Evolutionary conservation across 2,888 invertebrate species (phyloP).

Genomic region (Muscina levida): DNA sequence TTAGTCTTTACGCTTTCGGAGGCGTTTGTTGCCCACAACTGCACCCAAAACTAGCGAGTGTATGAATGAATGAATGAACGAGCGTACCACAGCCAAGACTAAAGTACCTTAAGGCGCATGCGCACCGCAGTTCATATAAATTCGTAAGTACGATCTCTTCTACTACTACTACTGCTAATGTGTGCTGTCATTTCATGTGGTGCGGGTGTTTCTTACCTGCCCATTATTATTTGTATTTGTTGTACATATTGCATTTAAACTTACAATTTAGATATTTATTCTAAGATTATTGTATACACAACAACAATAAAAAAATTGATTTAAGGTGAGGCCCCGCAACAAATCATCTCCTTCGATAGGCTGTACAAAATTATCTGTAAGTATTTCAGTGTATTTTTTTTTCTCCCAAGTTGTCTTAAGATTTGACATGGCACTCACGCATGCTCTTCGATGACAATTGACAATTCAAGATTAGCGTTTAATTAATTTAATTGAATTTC

Average conservation of each 20-base stretch:
- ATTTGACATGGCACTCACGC: conserved; percentile 7
- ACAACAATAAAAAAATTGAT: conserved; percentile 62
- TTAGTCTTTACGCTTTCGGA: conserved; percentile 22
- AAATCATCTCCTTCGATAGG: conserved; percentile 1
- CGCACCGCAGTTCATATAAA: not conserved
- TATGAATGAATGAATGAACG: conserved; percentile 15
- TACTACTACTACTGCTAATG: not conserved
- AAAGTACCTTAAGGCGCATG: conserved; percentile 13
- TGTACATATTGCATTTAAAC: conserved; percentile 17
- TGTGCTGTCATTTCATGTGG: conserved; percentile 27
- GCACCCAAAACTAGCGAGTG: conserved; percentile 54
- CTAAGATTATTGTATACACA: conserved; percentile 52
- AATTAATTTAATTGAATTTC: conserved; percentile 33
- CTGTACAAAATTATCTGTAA: not conserved
- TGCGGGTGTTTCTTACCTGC: conserved; percentile 62
- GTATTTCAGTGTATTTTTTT: not conserved
- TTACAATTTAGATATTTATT: conserved; percentile 55
- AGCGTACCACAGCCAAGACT: not conserved
- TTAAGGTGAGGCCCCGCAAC: conserved; percentile 58
- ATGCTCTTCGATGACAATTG: not conserved
- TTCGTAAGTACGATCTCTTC: not conserved
- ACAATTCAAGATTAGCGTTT: conserved; percentile 30
- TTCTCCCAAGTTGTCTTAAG: no score
- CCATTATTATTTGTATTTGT: conserved; percentile 42
- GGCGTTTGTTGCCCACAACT: conserved; percentile 63